A percentile compares a stretch with the other conserved stretches of the same genome.
These are phyloP conservation scores for Ligdia adustata DNA, from an alignment of 2,888 invertebrate species.

Conservation along the genomic window DNA sequence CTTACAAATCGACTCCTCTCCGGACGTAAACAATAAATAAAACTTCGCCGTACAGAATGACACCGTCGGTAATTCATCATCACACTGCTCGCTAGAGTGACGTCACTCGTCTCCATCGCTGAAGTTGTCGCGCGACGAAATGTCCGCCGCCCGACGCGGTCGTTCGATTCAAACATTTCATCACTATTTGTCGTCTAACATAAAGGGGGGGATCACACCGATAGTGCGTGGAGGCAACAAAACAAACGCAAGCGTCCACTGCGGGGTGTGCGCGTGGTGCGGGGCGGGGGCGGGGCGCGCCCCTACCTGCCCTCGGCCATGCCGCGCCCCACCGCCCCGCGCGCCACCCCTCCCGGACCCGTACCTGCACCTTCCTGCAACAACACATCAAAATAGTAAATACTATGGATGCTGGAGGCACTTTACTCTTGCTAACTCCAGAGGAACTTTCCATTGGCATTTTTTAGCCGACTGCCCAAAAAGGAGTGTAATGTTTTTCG, in stretches of 20 bases:
- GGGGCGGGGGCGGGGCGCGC: slow-evolving; percentile 41
- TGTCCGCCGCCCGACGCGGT: background rate
- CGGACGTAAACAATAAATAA: slow-evolving; percentile 35
- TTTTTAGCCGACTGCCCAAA: too few relatives aligned
- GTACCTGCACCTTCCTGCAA: too few relatives aligned
- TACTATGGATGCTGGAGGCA: too few relatives aligned
- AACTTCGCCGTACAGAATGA: too few relatives aligned
- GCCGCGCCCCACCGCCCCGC: slow-evolving; percentile 58
- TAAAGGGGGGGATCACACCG: slow-evolving; percentile 79
- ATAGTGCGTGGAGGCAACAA: slow-evolving; percentile 81
- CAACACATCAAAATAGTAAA: too few relatives aligned
- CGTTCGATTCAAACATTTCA: slow-evolving; percentile 72
- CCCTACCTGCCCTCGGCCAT: slow-evolving; percentile 77
- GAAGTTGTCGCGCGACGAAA: background rate
- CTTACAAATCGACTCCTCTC: slow-evolving; percentile 37
- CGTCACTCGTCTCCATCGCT: too few relatives aligned
- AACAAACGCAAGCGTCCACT: slow-evolving; percentile 79
- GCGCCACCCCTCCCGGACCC: slow-evolving; percentile 42
- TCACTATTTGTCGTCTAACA: slow-evolving; percentile 68
- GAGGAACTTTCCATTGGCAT: too few relatives aligned
- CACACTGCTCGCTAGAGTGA: too few relatives aligned
- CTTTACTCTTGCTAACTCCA: too few relatives aligned
- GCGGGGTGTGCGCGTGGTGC: slow-evolving; percentile 33
- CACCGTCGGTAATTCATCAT: too few relatives aligned
- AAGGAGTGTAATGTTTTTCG: too few relatives aligned